Base-by-base conservation (phyloP, 2,888 invertebrate species). In the Ligdia adustata region DNA sequence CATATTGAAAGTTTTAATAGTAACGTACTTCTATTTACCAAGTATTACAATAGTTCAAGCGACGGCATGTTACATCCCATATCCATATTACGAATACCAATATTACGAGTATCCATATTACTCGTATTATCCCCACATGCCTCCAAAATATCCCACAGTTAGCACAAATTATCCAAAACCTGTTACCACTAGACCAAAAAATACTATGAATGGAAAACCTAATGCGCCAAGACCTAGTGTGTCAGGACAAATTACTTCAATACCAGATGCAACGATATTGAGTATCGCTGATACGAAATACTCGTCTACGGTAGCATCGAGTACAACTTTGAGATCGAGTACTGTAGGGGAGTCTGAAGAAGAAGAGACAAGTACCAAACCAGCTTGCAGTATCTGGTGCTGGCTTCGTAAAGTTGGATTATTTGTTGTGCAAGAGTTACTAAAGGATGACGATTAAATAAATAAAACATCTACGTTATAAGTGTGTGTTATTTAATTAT, bases 341-440 rank as follows among this genome's bases (percentile, higher is more conserved):
- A 29, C 29, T 18, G 37, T 32, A 14, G n/a, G n/a, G n/a, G n/a
- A n/a, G n/a, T n/a, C n/a, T n/a, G 42, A 49, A 18, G 12, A 29
- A 24, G 16, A 18, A 7, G 42, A 33, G 18, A 38, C 41, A 2
- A 22, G 52, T 9, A 32, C 46, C 2, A 56, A 44, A 12, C 64
- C 40, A 16, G 47, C 55, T 0, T 80, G 80, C 46, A 66, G 69
- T 34, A 75, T 82, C 24, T 82, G 74, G 65, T 84, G 83, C 41
- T 73, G 81, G 66, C 37, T 82, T 0, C 60, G 69, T 55, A 75
- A 63, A 65, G 71, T 83, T 0, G 75, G 75, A 1, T 52, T 82
- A 1, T 83, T 78, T 55, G 61, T 76, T 4, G 71, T 80, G 1
- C 81, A 82, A 22, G 79, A 82, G 32, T 51, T 82, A 13, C 47